Conservation (phyloP, 2,113 vertebrate genomes). For the Climacteris rufus region DNA sequence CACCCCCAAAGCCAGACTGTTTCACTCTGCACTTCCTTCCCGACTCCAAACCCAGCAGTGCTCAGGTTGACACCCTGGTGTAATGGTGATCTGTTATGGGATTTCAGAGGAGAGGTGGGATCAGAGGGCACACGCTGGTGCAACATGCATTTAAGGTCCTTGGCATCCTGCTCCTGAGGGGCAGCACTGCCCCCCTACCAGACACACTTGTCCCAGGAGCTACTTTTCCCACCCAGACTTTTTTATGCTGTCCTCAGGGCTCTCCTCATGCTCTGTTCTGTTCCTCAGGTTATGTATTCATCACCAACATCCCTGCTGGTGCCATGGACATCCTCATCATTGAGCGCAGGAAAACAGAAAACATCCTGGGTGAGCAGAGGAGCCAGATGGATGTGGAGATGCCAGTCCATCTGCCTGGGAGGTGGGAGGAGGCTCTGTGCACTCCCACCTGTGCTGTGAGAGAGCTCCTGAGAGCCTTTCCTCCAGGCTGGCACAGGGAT, state of each 20-base stretch:
- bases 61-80: not conserved
- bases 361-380: constrained; percentile 80
- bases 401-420: not conserved
- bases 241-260: rapidly evolving
- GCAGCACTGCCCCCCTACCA: not conserved
- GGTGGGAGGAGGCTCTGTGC: not conserved
- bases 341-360: constrained; percentile 87
- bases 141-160: not conserved
- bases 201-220: not conserved
- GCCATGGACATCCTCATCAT: constrained; percentile 88
- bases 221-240: not conserved
- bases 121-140: not conserved
- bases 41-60: not conserved
- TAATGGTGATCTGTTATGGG: not conserved
- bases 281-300: constrained; percentile 81
- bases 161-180: not conserved
- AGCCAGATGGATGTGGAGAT: not conserved
- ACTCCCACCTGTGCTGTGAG: not conserved
- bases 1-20: not conserved
- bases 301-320: constrained; percentile 84
- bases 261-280: not conserved
- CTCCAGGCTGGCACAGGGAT: not conserved
- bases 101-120: not conserved
- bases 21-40: not conserved
- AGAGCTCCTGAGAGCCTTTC: not conserved